These are phyloP conservation scores for Heteractis magnifica DNA, from an alignment of 92 coral and sea anemone genomes.

Conservation along the genomic window DNA sequence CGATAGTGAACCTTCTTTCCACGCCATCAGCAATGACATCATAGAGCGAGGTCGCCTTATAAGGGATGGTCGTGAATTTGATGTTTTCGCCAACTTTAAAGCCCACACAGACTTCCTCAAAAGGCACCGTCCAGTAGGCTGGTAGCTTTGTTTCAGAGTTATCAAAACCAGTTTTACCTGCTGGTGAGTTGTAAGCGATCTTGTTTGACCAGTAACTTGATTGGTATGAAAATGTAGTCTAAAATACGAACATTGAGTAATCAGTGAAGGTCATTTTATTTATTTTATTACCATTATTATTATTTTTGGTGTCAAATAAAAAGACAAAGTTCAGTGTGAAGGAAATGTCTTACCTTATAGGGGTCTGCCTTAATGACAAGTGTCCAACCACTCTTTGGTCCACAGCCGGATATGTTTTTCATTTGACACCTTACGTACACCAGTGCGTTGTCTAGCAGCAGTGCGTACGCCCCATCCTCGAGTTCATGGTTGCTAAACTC, in stretches of 20 bases:
- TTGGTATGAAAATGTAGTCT: conserved; percentile 27
- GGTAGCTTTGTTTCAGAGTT: conserved; percentile 41
- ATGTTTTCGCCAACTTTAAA: conserved; percentile 6
- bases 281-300: neutral
- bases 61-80: neutral
- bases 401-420: neutral
- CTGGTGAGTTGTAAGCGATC: conserved; percentile 1
- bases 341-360: neutral
- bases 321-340: neutral
- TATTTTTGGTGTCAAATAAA: no score
- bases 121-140: conserved; percentile 36
- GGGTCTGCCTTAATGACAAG: neutral
- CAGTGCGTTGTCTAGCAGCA: neutral
- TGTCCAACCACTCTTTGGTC: neutral
- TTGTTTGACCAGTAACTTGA: conserved; percentile 24
- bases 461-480: neutral
- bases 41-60: conserved; percentile 12
- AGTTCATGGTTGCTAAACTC: neutral
- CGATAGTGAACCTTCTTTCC: neutral
- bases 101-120: conserved; percentile 36
- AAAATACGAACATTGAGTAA: neutral
- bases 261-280: neutral
- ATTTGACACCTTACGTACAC: neutral
- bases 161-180: conserved; percentile 23
- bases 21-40: conserved; percentile 23